Evolutionary conservation across 2,113 vertebrate species (phyloP), one percentile per base, ranked within the genome.

Genomic region (Pachycephala philippinensis): DNA sequence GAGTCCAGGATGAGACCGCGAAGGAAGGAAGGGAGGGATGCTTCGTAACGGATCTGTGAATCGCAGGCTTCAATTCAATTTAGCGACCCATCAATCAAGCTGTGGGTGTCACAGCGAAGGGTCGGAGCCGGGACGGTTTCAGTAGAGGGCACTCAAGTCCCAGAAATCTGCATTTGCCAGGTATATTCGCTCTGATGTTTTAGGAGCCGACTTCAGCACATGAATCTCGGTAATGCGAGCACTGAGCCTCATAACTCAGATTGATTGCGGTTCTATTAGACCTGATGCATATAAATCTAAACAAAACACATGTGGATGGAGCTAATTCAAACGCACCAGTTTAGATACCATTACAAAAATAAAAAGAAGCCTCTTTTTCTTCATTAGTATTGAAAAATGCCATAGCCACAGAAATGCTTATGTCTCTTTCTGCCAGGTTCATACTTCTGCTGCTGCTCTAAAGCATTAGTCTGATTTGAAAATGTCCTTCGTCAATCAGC

Each of bases 141-240:
- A 90, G 99, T 96, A 99, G 99, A 99, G 98, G 99, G 99, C 98
- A 98, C 98, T 98, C 98, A 98, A 97, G 98, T 60, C 98, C 98
- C 97, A 98, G 93, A 94, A 98, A 99, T 98, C 97, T 85, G 97
- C 98, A 94, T 98, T 98, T 97, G 84, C 98, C 97, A 88, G 95
- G 94, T 60, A 66, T 74, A 66, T 97, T 98, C 95, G 96, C 96
- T 97, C 37, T 1, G 84, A 52, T 89, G 77, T 98, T 96, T 98
- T 94, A 91, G 98, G 98, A 97, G 98, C 97, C 95, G 98, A 97
- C 98, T 97, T 56, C 54, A 95, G 98, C 98, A 96, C 98, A 98
- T 98, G 98, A 98, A 99, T 99, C 98, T 98, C 93, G 15, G 97
- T 98, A 99, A 99, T 97, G 98, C 49, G 98, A 98, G 98, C 98